Evolutionary conservation across 2,797 vertebrate genomes (phyloP).

Genomic region (Pteronotus mesoamericanus): DNA sequence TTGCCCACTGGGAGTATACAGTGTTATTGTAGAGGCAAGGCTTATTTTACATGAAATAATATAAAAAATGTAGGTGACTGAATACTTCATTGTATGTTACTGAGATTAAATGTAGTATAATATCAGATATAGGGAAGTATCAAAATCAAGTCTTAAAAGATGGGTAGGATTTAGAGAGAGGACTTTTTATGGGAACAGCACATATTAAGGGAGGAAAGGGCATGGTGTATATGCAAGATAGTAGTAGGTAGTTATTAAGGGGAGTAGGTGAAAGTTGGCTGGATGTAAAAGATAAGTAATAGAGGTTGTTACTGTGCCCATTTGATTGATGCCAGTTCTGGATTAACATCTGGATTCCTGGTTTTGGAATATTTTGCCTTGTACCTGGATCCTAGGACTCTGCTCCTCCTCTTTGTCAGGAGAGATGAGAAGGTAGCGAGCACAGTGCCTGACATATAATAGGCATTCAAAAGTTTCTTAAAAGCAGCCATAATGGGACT

Average conservation of each 20-base stretch:
- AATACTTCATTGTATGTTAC: background rate
- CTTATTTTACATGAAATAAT: conserved; percentile 18
- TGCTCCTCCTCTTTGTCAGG: background rate
- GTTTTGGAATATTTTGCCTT: conserved; percentile 42
- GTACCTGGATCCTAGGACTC: background rate
- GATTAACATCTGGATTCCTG: background rate
- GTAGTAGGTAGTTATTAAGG: background rate
- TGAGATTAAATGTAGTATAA: conserved; percentile 27
- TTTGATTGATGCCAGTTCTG: background rate
- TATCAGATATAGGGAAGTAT: conserved; percentile 35
- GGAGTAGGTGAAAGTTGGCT: background rate
- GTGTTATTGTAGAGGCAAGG: background rate
- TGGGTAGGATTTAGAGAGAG: background rate
- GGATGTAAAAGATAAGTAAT: background rate
- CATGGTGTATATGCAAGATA: background rate
- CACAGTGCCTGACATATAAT: background rate
- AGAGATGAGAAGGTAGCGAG: background rate
- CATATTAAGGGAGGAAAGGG: background rate
- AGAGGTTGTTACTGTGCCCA: background rate
- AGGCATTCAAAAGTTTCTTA: background rate
- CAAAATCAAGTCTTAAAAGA: conserved; percentile 38
- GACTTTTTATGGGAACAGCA: background rate
- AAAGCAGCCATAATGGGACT: background rate
- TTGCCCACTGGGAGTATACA: background rate
- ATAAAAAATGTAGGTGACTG: conserved; percentile 17